Evolutionary conservation across 2,113 vertebrate genomes (phyloP).

Genomic region (Coptodon rendalli): DNA sequence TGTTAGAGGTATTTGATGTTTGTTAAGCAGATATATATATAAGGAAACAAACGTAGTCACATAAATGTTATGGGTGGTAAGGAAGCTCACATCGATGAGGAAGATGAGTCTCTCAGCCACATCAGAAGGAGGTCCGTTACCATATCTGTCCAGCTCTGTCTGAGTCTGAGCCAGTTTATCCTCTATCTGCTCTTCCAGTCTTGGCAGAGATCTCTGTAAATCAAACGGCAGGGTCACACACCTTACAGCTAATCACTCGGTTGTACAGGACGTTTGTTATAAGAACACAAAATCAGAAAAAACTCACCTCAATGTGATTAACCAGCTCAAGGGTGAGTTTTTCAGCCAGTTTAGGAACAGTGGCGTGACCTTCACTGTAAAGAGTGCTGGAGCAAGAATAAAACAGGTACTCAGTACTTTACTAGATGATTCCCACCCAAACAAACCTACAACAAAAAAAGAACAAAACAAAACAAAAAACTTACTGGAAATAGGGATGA

Average conservation of each 20-base stretch:
- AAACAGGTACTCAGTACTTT: neutral
- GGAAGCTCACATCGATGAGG: conserved; percentile 64
- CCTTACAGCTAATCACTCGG: neutral
- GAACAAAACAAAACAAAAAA: neutral
- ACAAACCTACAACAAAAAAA: neutral
- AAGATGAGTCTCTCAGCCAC: conserved; percentile 46
- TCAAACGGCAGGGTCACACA: neutral
- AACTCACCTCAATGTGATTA: conserved; percentile 67
- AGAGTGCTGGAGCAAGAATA: conserved; percentile 42
- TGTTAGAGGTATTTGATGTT: neutral
- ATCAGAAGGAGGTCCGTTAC: conserved; percentile 58
- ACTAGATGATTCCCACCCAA: rapidly evolving
- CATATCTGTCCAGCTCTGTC: conserved; percentile 62
- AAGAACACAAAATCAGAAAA: neutral
- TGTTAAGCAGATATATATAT: neutral
- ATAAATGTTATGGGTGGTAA: neutral
- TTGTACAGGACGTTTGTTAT: rapidly evolving
- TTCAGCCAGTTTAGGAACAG: conserved; percentile 69
- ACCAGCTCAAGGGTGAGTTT: conserved; percentile 73
- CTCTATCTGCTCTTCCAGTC: conserved; percentile 69
- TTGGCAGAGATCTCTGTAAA: conserved; percentile 63
- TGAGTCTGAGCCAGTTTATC: conserved; percentile 59
- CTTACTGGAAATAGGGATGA: conserved; percentile 75
- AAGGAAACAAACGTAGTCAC: neutral
- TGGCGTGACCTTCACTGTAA: conserved; percentile 59